These are phyloP conservation scores for Nemapogon koenigi DNA, from an alignment of 2,888 invertebrate species.

Conservation along the genomic window DNA sequence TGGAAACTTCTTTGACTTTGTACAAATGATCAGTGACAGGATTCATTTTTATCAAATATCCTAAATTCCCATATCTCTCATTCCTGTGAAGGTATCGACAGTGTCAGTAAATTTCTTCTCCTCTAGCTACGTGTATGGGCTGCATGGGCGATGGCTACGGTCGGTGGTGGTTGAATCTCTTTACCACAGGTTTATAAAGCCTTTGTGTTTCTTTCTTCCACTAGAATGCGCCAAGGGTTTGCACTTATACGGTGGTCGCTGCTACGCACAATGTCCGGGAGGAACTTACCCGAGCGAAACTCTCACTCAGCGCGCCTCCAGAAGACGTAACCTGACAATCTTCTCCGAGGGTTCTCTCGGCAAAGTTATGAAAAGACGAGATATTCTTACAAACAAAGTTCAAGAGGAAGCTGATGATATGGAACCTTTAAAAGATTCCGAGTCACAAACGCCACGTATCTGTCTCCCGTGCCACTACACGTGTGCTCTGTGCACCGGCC, in stretches of 20 bases:
- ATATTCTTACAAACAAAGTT: slow-evolving; percentile 22
- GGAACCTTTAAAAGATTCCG: slow-evolving; percentile 26
- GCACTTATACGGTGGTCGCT: slow-evolving; percentile 66
- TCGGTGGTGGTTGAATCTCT: slow-evolving; percentile 7
- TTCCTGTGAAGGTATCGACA: too few relatives aligned
- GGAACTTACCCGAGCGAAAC: slow-evolving; percentile 53
- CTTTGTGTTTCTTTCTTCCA: slow-evolving; percentile 56
- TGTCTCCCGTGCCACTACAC: slow-evolving; percentile 78
- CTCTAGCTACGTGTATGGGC: slow-evolving; percentile 21
- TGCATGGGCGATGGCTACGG: slow-evolving; percentile 1
- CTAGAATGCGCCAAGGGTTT: slow-evolving; percentile 72
- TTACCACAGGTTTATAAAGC: slow-evolving; percentile 1
- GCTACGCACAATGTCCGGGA: slow-evolving; percentile 65
- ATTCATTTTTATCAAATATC: slow-evolving; percentile 36
- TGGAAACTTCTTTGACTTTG: too few relatives aligned
- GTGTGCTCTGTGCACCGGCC: slow-evolving; percentile 73
- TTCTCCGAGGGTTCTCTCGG: slow-evolving; percentile 28
- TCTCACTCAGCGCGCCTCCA: slow-evolving; percentile 37
- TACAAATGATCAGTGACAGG: slow-evolving; percentile 65
- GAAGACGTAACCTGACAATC: slow-evolving; percentile 47
- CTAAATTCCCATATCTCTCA: slow-evolving; percentile 6
- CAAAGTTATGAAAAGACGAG: slow-evolving; percentile 9
- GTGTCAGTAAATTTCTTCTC: slow-evolving; percentile 39
- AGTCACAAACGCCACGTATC: slow-evolving; percentile 34
- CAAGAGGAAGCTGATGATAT: slow-evolving; percentile 47